Percentiles rank a stretch among this genome's conserved stretches.
phyloP scores from a whole-genome alignment of 1,140 invertebrate species.

The Lepidostoma basale region DNA sequence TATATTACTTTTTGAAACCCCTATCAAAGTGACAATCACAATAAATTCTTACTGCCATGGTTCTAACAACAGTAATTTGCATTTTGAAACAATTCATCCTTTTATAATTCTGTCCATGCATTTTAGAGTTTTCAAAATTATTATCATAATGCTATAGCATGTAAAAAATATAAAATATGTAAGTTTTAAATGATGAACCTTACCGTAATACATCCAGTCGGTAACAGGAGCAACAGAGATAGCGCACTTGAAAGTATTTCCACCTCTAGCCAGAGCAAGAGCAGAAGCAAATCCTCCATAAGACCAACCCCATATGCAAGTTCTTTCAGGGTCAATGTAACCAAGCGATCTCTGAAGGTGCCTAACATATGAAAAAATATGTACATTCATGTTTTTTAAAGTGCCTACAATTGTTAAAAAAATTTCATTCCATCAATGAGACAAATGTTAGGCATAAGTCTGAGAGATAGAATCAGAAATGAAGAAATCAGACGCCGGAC shows the following conservation, averaged over 20 bases:
- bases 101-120: neutral
- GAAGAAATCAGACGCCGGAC: too few relatives aligned
- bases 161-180: too few relatives aligned
- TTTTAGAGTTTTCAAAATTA: neutral
- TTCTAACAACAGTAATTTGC: neutral
- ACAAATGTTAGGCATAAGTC: too few relatives aligned
- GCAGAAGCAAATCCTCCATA: slow-evolving; percentile 90
- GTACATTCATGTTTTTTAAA: too few relatives aligned
- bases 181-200: slow-evolving; percentile 41
- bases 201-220: slow-evolving; percentile 87
- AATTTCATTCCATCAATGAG: too few relatives aligned
- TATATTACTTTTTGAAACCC: too few relatives aligned
- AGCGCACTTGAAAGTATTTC: slow-evolving; percentile 85
- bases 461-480: too few relatives aligned
- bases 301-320: slow-evolving; percentile 92
- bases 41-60: too few relatives aligned
- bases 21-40: too few relatives aligned
- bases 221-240: slow-evolving; percentile 92
- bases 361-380: slow-evolving; percentile 48
- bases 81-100: neutral
- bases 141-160: neutral
- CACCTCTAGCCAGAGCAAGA: slow-evolving; percentile 79
- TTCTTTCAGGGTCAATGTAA: slow-evolving; percentile 75
- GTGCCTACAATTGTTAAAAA: too few relatives aligned
- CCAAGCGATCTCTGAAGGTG: slow-evolving; percentile 67